A percentile compares a stretch with the other conserved stretches of the same genome.
Conservation (phyloP, 2,113 vertebrate species). For the Orthonyx spaldingii region DNA sequence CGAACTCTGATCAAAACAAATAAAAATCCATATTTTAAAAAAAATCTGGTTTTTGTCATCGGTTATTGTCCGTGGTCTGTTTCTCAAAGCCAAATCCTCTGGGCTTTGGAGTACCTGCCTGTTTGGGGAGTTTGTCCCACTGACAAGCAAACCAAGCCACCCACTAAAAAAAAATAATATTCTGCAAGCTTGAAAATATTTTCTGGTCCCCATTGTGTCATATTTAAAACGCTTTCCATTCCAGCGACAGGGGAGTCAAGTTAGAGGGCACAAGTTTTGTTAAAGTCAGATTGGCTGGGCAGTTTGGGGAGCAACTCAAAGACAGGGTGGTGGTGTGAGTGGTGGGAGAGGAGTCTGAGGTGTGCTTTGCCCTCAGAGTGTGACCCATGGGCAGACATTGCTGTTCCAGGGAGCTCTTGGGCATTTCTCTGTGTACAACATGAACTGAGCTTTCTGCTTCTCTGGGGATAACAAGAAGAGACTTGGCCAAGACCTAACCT, state of each 20-base stretch:
- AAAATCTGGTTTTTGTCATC: not conserved
- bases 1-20: conserved; percentile 5
- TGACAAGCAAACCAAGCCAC: not conserved
- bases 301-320: not conserved
- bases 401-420: not conserved
- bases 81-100: not conserved
- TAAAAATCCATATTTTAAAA: conserved; percentile 52
- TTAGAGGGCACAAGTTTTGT: not conserved
- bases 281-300: not conserved
- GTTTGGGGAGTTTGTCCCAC: not conserved
- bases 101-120: not conserved
- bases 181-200: not conserved
- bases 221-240: not conserved
- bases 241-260: not conserved
- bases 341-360: not conserved
- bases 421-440: not conserved
- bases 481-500: not conserved
- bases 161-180: not conserved
- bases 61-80: not conserved
- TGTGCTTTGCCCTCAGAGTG: not conserved
- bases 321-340: not conserved
- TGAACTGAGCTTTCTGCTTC: not conserved
- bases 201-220: fast-evolving
- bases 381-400: not conserved
- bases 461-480: not conserved